Conservation (phyloP, 2,797 vertebrate species). For the Sardinella longiceps region DNA sequence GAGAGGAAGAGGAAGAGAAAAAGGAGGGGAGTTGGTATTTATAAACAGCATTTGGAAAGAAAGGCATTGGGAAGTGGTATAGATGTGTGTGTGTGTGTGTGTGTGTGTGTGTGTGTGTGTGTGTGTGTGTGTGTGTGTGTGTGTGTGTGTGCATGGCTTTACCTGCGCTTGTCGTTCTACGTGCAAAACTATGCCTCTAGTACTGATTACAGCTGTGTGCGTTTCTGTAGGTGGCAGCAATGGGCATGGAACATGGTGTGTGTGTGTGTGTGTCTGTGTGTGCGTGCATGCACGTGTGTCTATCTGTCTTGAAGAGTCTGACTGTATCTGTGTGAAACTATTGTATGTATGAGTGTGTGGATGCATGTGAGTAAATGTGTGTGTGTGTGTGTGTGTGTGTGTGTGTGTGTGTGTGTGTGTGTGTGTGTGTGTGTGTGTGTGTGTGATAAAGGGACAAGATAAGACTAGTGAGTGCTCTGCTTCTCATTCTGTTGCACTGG, state of each 20-base stretch:
- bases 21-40: not conserved
- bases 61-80: not conserved
- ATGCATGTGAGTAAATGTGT: not conserved
- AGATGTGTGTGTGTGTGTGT: no score
- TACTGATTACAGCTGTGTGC: not conserved
- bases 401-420: not conserved
- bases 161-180: not conserved
- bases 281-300: not conserved
- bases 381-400: not conserved
- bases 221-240: not conserved
- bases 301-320: no score
- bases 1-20: not conserved
- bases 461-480: not conserved
- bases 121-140: not conserved
- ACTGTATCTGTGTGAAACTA: no score
- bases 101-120: not conserved
- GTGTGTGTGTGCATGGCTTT: not conserved
- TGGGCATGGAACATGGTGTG: not conserved
- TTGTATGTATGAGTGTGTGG: not conserved
- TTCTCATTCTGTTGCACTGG: not conserved
- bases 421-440: not conserved
- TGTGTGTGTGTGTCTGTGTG: conserved; percentile 1
- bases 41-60: not conserved
- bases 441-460: not conserved
- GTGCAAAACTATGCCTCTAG: not conserved